Conservation (phyloP, 2,113 vertebrate species). For the Bungarus multicinctus region DNA sequence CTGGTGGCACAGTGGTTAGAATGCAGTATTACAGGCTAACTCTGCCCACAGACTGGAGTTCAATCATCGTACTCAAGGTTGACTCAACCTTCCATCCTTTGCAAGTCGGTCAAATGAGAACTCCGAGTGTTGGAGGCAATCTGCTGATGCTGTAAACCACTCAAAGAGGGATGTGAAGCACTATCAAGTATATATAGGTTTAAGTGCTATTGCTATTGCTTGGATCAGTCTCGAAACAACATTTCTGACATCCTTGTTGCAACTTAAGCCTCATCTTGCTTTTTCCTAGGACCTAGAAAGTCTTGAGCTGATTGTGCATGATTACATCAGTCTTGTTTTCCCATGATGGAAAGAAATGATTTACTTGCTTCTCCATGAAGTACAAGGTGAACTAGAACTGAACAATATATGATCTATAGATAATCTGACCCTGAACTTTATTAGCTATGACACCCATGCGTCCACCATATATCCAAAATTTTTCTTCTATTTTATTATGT, state of each 20-base stretch:
- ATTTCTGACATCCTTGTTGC: background rate
- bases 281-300: background rate
- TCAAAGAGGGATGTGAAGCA: background rate
- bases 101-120: background rate
- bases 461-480: background rate
- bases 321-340: background rate
- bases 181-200: background rate
- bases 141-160: background rate
- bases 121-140: background rate
- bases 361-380: background rate
- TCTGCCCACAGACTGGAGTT: background rate
- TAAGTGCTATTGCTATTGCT: background rate
- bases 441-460: background rate
- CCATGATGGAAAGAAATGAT: background rate
- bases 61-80: background rate
- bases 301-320: background rate
- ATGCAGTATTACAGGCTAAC: background rate
- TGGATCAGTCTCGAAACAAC: background rate
- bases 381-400: background rate
- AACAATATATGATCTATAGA: background rate
- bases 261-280: background rate
- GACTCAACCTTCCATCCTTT: background rate
- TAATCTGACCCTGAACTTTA: background rate
- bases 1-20: background rate
- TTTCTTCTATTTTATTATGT: background rate